phyloP scores from a whole-genome alignment of 1,140 invertebrate genomes.

The Drosophila saltans region DNA sequence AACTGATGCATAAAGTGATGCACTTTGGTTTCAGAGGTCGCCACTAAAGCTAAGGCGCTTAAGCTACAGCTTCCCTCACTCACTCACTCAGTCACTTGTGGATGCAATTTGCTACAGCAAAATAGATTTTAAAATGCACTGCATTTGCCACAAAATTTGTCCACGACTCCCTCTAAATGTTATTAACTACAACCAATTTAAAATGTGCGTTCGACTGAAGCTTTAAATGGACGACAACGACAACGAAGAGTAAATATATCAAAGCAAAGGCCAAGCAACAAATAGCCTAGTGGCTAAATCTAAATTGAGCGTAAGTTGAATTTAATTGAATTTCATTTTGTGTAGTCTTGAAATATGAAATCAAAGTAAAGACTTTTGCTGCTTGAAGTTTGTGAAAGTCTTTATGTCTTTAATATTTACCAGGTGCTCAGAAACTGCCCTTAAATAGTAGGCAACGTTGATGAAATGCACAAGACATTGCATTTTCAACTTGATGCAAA shows the following conservation, averaged over 20 bases:
- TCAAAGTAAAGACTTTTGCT: slow-evolving; percentile 26
- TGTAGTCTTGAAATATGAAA: slow-evolving; percentile 10
- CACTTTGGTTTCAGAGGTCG: slow-evolving; percentile 30
- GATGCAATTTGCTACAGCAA: slow-evolving; percentile 57
- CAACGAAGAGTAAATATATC: slow-evolving; percentile 5
- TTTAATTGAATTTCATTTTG: slow-evolving; percentile 31
- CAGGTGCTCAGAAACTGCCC: slow-evolving; percentile 54
- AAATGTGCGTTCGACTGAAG: neutral
- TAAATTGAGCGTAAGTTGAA: slow-evolving; percentile 29
- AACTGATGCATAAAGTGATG: slow-evolving; percentile 15
- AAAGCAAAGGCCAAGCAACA: slow-evolving; percentile 7
- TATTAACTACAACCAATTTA: slow-evolving; percentile 50
- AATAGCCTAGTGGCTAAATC: slow-evolving; percentile 7
- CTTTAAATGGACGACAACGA: neutral
- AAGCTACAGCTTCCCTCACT: slow-evolving; percentile 32
- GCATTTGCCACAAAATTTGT: slow-evolving; percentile 32
- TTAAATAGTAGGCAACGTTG: slow-evolving; percentile 39
- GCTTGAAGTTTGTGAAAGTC: slow-evolving; percentile 41
- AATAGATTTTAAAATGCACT: slow-evolving; percentile 35
- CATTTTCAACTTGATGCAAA: neutral
- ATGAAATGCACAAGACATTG: slow-evolving; percentile 28
- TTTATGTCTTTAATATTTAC: slow-evolving; percentile 33
- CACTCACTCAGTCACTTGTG: slow-evolving; percentile 6
- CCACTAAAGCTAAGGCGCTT: slow-evolving; percentile 49
- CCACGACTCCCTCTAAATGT: slow-evolving; percentile 19